Conservation (phyloP, 2,113 vertebrate species). For the Petroica traversi region DNA sequence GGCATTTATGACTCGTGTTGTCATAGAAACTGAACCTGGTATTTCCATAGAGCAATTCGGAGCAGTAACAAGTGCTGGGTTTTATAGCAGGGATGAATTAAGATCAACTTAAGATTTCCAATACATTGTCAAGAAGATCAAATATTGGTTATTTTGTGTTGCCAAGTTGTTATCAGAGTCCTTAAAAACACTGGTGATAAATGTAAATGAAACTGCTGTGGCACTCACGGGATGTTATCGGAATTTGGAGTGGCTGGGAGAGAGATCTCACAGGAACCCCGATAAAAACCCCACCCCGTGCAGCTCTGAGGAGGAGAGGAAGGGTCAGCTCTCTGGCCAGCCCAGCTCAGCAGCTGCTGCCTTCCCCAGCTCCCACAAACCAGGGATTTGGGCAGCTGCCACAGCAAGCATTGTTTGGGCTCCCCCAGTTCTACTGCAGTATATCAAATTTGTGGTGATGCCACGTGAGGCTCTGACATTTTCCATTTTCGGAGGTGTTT, state of each 20-base stretch:
- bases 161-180: background rate
- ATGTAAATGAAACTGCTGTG: background rate
- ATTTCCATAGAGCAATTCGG: slow-evolving; percentile 28
- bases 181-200: background rate
- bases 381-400: background rate
- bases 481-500: background rate
- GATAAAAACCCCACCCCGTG: background rate
- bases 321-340: accelerated
- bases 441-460: accelerated
- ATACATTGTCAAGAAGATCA: slow-evolving; percentile 25
- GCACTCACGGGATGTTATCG: background rate
- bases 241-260: background rate
- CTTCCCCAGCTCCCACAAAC: accelerated
- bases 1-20: slow-evolving; percentile 62
- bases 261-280: background rate
- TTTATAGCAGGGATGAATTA: slow-evolving; percentile 40
- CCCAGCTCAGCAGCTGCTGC: background rate
- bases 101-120: slow-evolving; percentile 39
- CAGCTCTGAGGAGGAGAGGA: accelerated
- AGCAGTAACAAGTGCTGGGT: slow-evolving; percentile 36
- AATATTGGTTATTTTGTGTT: background rate
- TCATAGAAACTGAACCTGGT: slow-evolving; percentile 66
- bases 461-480: accelerated
- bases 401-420: accelerated
- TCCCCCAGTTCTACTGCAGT: accelerated